These are phyloP conservation scores for Drosophila pseudoobscura DNA, from an alignment of 1,140 invertebrate genomes.

Conservation along the genomic window DNA sequence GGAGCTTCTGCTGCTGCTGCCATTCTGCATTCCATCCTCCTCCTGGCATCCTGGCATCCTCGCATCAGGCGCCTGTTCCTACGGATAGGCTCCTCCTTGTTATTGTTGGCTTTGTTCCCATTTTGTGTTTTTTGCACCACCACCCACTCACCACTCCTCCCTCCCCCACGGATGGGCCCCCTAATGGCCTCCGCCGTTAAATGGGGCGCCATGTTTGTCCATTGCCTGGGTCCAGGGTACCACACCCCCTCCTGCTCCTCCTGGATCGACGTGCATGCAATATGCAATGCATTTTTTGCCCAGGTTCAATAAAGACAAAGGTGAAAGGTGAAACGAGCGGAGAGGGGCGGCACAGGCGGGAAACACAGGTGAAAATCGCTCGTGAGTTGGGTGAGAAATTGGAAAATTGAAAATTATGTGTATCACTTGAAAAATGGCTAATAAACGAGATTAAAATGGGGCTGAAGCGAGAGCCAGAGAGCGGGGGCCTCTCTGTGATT, in stretches of 20 bases:
- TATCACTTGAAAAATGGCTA: conserved; percentile 80
- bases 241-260: background rate
- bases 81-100: conserved; percentile 50
- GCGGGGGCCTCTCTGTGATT: conserved; percentile 49
- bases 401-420: conserved; percentile 80
- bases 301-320: conserved; percentile 76
- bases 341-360: conserved; percentile 1
- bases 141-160: background rate
- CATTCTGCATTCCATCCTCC: conserved; percentile 7
- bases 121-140: conserved; percentile 58
- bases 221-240: conserved; percentile 16
- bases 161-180: conserved; percentile 20
- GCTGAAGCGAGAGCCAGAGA: background rate
- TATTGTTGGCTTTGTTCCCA: conserved; percentile 39
- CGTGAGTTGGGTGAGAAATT: conserved; percentile 62
- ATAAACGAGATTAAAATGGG: conserved; percentile 81
- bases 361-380: conserved; percentile 47
- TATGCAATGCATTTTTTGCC: conserved; percentile 68
- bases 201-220: conserved; percentile 63
- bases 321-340: conserved; percentile 21
- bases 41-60: conserved; percentile 11
- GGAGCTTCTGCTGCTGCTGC: conserved; percentile 4
- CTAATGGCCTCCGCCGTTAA: conserved; percentile 58
- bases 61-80: conserved; percentile 4
- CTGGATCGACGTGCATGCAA: conserved; percentile 32